phyloP scores from a whole-genome alignment of 2,888 invertebrate genomes.

The Leptopterna dolabrata region DNA sequence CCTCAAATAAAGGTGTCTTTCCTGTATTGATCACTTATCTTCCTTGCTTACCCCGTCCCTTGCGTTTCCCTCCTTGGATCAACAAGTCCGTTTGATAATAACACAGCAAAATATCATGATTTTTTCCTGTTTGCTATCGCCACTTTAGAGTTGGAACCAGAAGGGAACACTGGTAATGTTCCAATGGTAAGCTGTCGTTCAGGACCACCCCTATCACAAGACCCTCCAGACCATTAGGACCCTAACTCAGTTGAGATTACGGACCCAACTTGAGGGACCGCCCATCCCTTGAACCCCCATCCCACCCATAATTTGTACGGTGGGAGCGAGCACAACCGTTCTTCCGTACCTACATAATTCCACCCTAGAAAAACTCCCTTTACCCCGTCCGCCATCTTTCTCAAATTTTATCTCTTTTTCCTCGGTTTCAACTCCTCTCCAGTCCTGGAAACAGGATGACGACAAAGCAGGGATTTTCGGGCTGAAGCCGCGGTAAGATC shows the following conservation, averaged over 20 bases:
- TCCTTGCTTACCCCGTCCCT: no score
- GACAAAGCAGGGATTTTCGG: neutral
- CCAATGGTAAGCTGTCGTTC: no score
- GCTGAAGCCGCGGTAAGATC: neutral
- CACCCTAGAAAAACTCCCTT: neutral
- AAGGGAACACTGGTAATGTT: no score
- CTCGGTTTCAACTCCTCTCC: neutral
- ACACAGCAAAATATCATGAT: no score
- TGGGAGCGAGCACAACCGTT: neutral
- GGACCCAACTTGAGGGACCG: neutral
- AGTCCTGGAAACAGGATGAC: neutral
- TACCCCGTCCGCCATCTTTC: neutral
- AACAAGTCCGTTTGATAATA: no score
- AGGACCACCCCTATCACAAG: no score
- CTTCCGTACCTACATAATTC: neutral
- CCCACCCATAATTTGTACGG: neutral
- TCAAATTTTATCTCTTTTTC: conserved; percentile 3
- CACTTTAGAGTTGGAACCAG: no score
- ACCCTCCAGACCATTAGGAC: no score
- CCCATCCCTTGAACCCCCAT: neutral
- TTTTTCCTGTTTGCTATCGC: no score
- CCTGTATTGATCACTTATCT: no score
- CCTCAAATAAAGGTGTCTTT: no score
- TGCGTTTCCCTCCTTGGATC: no score
- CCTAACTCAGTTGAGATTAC: neutral